These are phyloP conservation scores for Theodoxus fluviatilis DNA, from an alignment of 2,888 invertebrate genomes.

Conservation along the genomic window DNA sequence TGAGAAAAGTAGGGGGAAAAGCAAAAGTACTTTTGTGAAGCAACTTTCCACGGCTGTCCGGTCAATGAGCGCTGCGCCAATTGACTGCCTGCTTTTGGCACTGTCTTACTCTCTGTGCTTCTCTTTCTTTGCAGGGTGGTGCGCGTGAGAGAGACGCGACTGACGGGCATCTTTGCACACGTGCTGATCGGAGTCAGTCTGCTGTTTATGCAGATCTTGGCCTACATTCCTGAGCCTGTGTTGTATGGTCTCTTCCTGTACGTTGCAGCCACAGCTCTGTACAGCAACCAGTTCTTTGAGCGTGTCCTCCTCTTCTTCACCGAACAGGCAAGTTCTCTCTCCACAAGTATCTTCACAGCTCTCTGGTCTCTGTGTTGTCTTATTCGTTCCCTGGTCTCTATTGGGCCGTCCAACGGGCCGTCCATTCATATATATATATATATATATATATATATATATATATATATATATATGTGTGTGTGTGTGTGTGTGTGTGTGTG, in stretches of 20 bases:
- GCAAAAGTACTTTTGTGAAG: too few species aligned
- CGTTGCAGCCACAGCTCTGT: slow-evolving; percentile 70
- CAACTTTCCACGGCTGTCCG: too few species aligned
- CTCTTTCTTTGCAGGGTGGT: slow-evolving; percentile 65
- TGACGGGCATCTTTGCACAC: slow-evolving; percentile 70
- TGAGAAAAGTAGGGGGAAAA: too few species aligned
- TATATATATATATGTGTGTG: not conserved
- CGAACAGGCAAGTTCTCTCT: slow-evolving; percentile 67
- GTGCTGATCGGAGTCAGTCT: slow-evolving; percentile 70
- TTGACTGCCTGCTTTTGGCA: not conserved
- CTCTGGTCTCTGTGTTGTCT: not conserved
- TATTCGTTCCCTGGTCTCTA: too few species aligned
- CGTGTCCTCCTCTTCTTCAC: slow-evolving; percentile 70
- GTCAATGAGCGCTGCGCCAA: too few species aligned
- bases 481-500: slow-evolving; percentile 3
- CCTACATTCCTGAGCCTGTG: slow-evolving; percentile 70
- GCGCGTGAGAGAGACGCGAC: slow-evolving; percentile 69
- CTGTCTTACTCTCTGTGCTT: too few species aligned
- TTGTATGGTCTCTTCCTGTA: slow-evolving; percentile 72
- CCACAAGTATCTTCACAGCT: too few species aligned
- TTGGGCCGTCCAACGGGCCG: not conserved
- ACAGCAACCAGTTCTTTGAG: slow-evolving; percentile 71
- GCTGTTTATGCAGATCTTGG: slow-evolving; percentile 67
- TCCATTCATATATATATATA: not conserved
- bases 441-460: not conserved